Base-by-base conservation (phyloP, 2,113 vertebrate species). In the Coreoperca whiteheadi region DNA sequence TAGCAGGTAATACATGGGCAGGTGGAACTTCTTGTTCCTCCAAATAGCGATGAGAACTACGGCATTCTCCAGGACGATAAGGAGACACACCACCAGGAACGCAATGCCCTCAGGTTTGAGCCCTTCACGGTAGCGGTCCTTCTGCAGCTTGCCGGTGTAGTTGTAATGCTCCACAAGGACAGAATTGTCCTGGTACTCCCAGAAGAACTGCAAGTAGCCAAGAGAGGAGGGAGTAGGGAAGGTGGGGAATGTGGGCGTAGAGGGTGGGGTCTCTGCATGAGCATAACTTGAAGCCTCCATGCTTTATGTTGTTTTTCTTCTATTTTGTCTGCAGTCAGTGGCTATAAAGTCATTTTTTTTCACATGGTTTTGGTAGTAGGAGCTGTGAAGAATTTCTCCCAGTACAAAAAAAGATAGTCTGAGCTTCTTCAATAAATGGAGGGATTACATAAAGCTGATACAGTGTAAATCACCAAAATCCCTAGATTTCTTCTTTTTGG, bases 1-100 rank as follows among this genome's bases (percentile, higher is more conserved):
- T 67, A 98, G 92, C 15, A 98, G 94, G 88, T 97, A 97, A 85
- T 97, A 98, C 97, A 97, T 98, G 74, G 97, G 97, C 39, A 96
- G 87, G 72, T 97, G 97, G 79, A 99, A 97, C 87, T 97, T 98
- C 83, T 97, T 97, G 93, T 97, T 97, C 83, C 92, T 95, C 93
- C 96, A 96, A 30, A 98, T 96, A 84, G 96, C 96, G 0, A 96
- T 59, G 57, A 98, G 94, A 65, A 98, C 96, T 23, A 97, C 92
- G 8, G 96, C 84, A 59, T 99, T 99, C 94, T 98, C 97, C 82
- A 97, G 84, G 32, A 98, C 94, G 23, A 98, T 98, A 81, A 98
- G 85, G 2, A 96, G 86, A 78, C 97, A 98, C 64, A 98, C 94
- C 15, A 95, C 92, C 82, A 98, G 83, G 76, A 96, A 96, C 1